These are phyloP conservation scores for Euura lappo DNA, from an alignment of 1,140 invertebrate species.

Conservation along the genomic window DNA sequence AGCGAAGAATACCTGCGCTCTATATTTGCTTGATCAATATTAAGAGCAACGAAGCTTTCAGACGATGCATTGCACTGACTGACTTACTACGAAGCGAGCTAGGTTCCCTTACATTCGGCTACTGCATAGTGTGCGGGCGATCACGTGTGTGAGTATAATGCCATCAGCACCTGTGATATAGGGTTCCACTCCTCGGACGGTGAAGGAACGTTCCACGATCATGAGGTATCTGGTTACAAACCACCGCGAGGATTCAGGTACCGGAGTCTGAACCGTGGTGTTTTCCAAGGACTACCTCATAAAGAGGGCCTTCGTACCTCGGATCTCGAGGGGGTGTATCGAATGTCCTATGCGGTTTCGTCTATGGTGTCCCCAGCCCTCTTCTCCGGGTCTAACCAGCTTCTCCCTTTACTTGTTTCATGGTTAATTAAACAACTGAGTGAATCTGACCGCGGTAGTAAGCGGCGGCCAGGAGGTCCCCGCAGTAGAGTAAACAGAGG, in stretches of 20 bases:
- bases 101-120: neutral
- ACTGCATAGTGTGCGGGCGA: neutral
- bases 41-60: neutral
- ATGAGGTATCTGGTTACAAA: conserved; percentile 49
- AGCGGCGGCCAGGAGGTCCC: conserved; percentile 47
- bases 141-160: conserved; percentile 6
- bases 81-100: neutral
- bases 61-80: neutral
- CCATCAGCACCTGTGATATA: conserved; percentile 56
- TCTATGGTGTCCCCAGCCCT: conserved; percentile 54
- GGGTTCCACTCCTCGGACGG: conserved; percentile 43
- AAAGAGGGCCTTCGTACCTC: conserved; percentile 3
- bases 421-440: conserved; percentile 60
- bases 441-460: conserved; percentile 58
- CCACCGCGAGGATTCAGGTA: conserved; percentile 40
- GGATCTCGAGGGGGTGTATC: conserved; percentile 53
- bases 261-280: conserved; percentile 28
- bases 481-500: conserved; percentile 46
- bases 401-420: conserved; percentile 57
- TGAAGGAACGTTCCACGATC: neutral
- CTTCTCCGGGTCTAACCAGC: neutral
- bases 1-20: neutral
- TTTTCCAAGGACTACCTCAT: conserved; percentile 51
- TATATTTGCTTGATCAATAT: conserved; percentile 1
- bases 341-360: conserved; percentile 54